Evolutionary conservation across 2,113 vertebrate species (phyloP), one percentile per base, ranked within the genome.

Genomic region (Merops nubicus): DNA sequence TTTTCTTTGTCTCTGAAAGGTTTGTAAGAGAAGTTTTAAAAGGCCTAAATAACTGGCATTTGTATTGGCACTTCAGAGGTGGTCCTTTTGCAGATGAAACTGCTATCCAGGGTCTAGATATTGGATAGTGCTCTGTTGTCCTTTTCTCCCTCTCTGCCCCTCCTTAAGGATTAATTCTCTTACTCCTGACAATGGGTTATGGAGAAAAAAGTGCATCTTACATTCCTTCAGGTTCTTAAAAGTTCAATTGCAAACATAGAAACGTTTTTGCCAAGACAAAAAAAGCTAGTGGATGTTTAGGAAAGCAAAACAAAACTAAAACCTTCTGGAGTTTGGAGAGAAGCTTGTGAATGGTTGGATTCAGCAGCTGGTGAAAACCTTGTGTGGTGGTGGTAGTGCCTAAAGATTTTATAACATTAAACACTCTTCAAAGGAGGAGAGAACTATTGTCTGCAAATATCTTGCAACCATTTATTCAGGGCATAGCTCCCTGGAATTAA

Each of bases 231-330:
- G 16, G 8, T 57, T 73, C 69, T 53, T 76, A 9, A 40, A 82
- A 88, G 23, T 50, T 85, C 51, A 79, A 34, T 25, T 88, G 67
- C 1, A 12, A 80, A 38, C 45, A 50, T 23, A 51, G 19, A 13
- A 56, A 42, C 45, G 12, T n/a, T 94, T 96, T 94, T 88, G 31
- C 45, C 26, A 34, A 73, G 57, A 80, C 17, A 79, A 82, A 62
- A 6, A 87, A 91, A 13, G 8, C 45, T 18, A 83, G 26, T 65
- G 38, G 10, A 25, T 77, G 34, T 91, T 79, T 43, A 70, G 50
- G 29, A 87, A 68, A 89, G 38, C 14, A 78, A 90, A 88, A 25
- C 33, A 62, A 89, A 84, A 51, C 11, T 69, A 26, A 92, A 87
- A 22, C 15, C 7, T 78, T 51, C 21, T 45, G 19, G 23, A 77